Evolutionary conservation across 1,140 invertebrate species (phyloP), one percentile per base, ranked within the genome.

Genomic region (Vanessa tameamea): DNA sequence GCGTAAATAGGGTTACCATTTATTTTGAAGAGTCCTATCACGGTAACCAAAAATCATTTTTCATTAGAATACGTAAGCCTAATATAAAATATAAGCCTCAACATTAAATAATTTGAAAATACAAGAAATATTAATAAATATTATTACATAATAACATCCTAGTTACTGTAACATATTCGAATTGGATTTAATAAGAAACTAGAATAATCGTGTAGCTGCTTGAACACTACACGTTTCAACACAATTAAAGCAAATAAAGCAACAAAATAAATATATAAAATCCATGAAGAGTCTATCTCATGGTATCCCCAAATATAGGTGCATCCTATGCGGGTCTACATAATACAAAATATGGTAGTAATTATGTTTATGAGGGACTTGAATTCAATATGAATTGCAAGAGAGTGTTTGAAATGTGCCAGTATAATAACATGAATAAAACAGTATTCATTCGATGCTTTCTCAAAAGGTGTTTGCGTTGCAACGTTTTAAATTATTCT

Each of bases 341-440:
- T 77, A 77, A 79, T 77, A 68, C 69, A 76, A 78, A 75, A 75
- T 69, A 74, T 69, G 73, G 66, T 57, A 74, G 73, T 69, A 74
- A 74, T 74, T 74, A 74, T 74, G 67, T 69, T 73, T 73, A 69
- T 73, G 72, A 73, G 67, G 51, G 51, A 74, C 47, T 57, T 65
- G 51, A 74, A 74, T 74, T 74, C 73, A 74, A 74, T 69, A 74
- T 74, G 73, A 73, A 73, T 68, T 69, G 47, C 71, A 23, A 47
- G 64, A 50, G 37, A 55, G 37, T 53, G 31, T 72, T 72, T 72
- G 63, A 65, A 65, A 65, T 26, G 43, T 64, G 64, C 37, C 37
- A 43, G 37, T 50, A 14, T 63, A 70, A 70, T 70, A 63, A 23
- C 26, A 55, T 65, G 63, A 72, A 72, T 72, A 65, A 65, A 64